phyloP scores from a whole-genome alignment of 2,113 vertebrate species.

The Zosterops borbonicus region DNA sequence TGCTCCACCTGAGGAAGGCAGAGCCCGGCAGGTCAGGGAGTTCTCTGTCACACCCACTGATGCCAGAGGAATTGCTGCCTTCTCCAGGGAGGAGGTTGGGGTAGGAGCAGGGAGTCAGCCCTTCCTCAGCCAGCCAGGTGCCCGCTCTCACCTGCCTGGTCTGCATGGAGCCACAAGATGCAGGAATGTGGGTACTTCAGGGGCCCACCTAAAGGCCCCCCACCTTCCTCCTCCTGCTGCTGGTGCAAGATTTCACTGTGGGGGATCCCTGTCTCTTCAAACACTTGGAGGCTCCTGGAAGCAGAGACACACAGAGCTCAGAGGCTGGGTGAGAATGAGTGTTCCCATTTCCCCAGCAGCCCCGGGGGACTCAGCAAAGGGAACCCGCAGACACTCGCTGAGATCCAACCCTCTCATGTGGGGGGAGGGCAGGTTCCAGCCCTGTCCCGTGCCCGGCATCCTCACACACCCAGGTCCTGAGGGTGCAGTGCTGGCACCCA shows the following conservation, averaged over 20 bases:
- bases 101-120: neutral
- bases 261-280: slow-evolving; percentile 85
- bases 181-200: slow-evolving; percentile 87
- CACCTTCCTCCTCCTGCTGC: slow-evolving; percentile 87
- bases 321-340: neutral
- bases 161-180: slow-evolving; percentile 91
- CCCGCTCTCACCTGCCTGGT: slow-evolving; percentile 81
- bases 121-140: neutral
- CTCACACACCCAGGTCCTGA: neutral
- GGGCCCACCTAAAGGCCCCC: slow-evolving; percentile 86
- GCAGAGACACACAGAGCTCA: slow-evolving; percentile 5
- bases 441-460: neutral
- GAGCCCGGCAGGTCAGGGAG: neutral
- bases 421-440: neutral
- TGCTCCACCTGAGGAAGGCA: neutral
- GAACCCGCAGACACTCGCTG: neutral
- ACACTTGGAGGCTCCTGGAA: slow-evolving; percentile 92
- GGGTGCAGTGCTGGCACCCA: neutral
- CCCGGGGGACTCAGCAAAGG: neutral
- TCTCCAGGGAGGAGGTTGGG: neutral
- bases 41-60: neutral
- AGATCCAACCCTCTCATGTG: neutral
- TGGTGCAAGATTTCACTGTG: slow-evolving; percentile 86
- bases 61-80: neutral
- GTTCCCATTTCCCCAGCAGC: neutral